Conservation (phyloP, 2,888 invertebrate species). For the Synanthedon vespiformis region DNA sequence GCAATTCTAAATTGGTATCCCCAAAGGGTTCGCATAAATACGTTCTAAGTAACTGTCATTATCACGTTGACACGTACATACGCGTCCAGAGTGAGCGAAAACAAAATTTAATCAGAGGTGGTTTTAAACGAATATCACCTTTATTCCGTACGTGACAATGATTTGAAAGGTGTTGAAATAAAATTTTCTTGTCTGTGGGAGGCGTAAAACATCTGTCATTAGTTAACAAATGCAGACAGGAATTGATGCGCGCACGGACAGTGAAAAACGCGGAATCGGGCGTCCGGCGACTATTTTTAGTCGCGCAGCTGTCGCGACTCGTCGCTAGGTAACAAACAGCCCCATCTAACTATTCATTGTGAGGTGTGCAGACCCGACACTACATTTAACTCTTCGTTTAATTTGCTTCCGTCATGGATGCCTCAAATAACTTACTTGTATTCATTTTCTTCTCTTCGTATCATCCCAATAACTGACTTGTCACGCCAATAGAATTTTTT, state of each 20-base stretch:
- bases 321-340: constrained; percentile 38
- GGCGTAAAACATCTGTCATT: constrained; percentile 66
- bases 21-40: constrained; percentile 51
- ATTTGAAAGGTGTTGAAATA: constrained; percentile 7
- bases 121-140: constrained; percentile 14
- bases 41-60: constrained; percentile 55
- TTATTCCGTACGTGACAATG: constrained; percentile 14
- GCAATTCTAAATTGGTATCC: constrained; percentile 38
- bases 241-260: constrained; percentile 64
- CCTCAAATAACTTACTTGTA: too few species aligned
- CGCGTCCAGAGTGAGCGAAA: constrained; percentile 27
- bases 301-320: constrained; percentile 53
- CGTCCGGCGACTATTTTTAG: constrained; percentile 52
- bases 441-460: too few species aligned
- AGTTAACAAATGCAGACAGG: constrained; percentile 63
- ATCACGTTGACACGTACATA: constrained; percentile 46
- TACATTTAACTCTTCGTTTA: background rate
- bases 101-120: constrained; percentile 12
- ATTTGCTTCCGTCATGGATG: too few species aligned
- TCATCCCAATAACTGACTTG: too few species aligned
- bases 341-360: constrained; percentile 10
- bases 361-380: background rate
- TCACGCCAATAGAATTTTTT: too few species aligned
- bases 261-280: constrained; percentile 67
- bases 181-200: constrained; percentile 23